phyloP scores from a whole-genome alignment of 2,797 vertebrate species.

The Thamnophis elegans region DNA sequence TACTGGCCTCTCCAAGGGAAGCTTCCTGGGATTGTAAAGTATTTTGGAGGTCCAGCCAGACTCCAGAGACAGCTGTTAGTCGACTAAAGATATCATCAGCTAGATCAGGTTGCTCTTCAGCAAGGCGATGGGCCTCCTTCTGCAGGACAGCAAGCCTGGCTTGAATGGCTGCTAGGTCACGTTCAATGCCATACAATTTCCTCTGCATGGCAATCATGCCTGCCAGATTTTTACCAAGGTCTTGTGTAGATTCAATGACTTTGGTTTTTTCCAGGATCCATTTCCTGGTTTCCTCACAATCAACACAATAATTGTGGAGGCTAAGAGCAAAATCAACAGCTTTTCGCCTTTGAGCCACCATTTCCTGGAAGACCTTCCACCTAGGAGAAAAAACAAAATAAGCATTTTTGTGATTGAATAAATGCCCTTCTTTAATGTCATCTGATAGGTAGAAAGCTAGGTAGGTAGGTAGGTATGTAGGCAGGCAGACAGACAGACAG shows the following conservation, averaged over 20 bases:
- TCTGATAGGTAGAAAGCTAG: not conserved
- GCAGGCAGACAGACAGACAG: too few species aligned
- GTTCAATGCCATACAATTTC: conserved; percentile 91
- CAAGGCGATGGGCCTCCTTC: conserved; percentile 79
- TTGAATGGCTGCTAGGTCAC: conserved; percentile 85
- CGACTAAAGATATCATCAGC: conserved; percentile 75
- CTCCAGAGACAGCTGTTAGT: conserved; percentile 66
- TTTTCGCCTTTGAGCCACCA: conserved; percentile 81
- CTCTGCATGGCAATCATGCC: conserved; percentile 93
- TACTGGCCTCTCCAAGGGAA: conserved; percentile 91
- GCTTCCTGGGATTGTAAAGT: conserved; percentile 83
- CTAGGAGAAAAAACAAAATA: conserved; percentile 62
- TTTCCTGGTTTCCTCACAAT: conserved; percentile 88
- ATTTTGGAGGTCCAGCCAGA: conserved; percentile 82
- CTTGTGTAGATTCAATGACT: conserved; percentile 87
- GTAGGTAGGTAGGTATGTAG: too few species aligned
- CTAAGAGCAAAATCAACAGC: conserved; percentile 85
- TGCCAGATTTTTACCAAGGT: conserved; percentile 86
- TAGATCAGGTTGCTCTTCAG: conserved; percentile 80
- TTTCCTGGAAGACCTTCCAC: conserved; percentile 86
- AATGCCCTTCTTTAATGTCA: not conserved
- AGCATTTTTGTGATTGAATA: not conserved
- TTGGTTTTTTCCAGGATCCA: conserved; percentile 91
- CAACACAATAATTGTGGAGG: conserved; percentile 88
- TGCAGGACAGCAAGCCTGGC: conserved; percentile 79